These are phyloP conservation scores for Leptinotarsa juncta DNA, from an alignment of 2,888 invertebrate genomes.

Conservation along the genomic window DNA sequence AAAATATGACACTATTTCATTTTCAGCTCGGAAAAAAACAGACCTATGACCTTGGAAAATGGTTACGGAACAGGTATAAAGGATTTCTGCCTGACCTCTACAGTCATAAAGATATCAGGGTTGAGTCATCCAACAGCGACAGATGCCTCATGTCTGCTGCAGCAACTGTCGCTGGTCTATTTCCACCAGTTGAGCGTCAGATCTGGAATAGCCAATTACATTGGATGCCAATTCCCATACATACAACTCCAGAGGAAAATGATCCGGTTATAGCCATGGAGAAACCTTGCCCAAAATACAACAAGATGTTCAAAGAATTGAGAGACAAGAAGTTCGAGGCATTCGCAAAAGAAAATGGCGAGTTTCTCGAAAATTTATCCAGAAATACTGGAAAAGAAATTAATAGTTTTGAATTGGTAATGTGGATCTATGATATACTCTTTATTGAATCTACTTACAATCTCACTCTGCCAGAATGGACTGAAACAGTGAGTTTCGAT, in stretches of 20 bases:
- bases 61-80: conserved; percentile 76
- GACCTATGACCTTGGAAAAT: conserved; percentile 79
- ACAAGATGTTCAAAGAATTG: conserved; percentile 28
- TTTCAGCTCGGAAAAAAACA: conserved; percentile 74
- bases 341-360: conserved; percentile 64
- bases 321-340: conserved; percentile 17
- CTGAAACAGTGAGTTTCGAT: conserved; percentile 69
- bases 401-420: conserved; percentile 65
- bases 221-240: conserved; percentile 83
- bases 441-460: conserved; percentile 75
- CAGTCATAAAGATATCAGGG: conserved; percentile 68
- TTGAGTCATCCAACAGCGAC: conserved; percentile 84
- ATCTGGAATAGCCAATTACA: conserved; percentile 71
- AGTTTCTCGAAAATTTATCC: conserved; percentile 73
- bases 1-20: too few species aligned
- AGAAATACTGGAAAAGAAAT: conserved; percentile 71
- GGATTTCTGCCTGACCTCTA: conserved; percentile 69
- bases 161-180: conserved; percentile 80
- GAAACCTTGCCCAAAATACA: conserved; percentile 43
- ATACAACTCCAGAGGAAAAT: conserved; percentile 70
- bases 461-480: conserved; percentile 49
- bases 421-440: conserved; percentile 70
- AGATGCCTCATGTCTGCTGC: conserved; percentile 88
- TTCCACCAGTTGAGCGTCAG: conserved; percentile 71
- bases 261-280: conserved; percentile 66